Evolutionary conservation across 2,888 invertebrate genomes (phyloP), one percentile per base, ranked within the genome.

Genomic region (Tupiocoris notatus): DNA sequence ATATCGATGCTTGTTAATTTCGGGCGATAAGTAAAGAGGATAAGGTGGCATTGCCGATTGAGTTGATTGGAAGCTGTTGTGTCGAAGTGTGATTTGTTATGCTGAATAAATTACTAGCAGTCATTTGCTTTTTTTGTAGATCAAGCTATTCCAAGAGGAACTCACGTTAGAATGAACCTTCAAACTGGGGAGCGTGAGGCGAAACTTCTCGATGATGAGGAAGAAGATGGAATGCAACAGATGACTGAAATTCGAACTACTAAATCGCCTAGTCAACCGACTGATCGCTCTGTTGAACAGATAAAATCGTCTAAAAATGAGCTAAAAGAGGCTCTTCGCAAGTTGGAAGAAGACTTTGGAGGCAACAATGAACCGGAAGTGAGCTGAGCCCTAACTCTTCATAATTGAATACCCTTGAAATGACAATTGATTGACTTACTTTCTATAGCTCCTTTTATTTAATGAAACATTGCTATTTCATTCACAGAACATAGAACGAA

Each of bases 101-200:
- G n/a, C n/a, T n/a, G n/a, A n/a, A n/a, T n/a, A n/a, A n/a, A n/a
- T n/a, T n/a, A n/a, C n/a, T n/a, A n/a, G n/a, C n/a, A n/a, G n/a
- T n/a, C n/a, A n/a, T n/a, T n/a, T n/a, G n/a, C n/a, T n/a, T n/a
- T n/a, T n/a, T n/a, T n/a, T n/a, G n/a, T n/a, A 91, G 93, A 90
- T 77, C 91, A 92, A 83, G 85, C 87, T 18, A 87, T 93, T 80
- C 92, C 93, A 0, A 84, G 86, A 76, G 93, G 93, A 0, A 84
- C 93, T 1, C 93, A 94, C 83, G 86, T 92, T 2, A 86, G 92
- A 65, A 87, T 93, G 77, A 90, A 93, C 84, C 84, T 94, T n/a
- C 84, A 89, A 83, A 92, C 91, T 12, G 92, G 92, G 0, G 82
- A 87, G 78, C 90, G 88, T 57, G 92, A 93, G 83, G 93, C 92